A percentile compares a stretch with the other conserved stretches of the same genome.
Conservation (phyloP, 2,888 invertebrate species). For the Asteroscopus sphinx region DNA sequence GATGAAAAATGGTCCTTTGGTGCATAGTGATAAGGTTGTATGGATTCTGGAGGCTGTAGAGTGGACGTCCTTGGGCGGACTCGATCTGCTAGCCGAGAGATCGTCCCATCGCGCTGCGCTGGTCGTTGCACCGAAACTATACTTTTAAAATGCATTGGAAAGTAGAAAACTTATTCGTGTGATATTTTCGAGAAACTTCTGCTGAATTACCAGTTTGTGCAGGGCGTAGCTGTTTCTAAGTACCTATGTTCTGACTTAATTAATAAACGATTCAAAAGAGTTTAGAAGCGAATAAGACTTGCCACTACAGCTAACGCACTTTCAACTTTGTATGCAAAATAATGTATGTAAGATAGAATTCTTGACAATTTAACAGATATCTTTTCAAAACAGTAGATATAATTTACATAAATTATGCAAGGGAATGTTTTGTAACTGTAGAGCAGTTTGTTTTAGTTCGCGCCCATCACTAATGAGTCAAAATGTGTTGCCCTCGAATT, state of each 20-base stretch:
- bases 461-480: conserved; percentile 79
- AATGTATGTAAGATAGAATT: too few relatives aligned
- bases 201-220: conserved; percentile 45
- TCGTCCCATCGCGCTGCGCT: conserved; percentile 83
- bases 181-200: conserved; percentile 70
- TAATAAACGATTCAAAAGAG: conserved; percentile 5
- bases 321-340: too few relatives aligned
- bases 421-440: conserved; percentile 54
- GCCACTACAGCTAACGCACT: neutral
- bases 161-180: conserved; percentile 83
- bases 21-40: conserved; percentile 64
- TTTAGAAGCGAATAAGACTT: conserved; percentile 10
- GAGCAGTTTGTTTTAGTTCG: conserved; percentile 64
- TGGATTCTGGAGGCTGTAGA: conserved; percentile 71
- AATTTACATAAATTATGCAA: conserved; percentile 42
- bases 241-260: conserved; percentile 11
- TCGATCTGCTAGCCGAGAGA: conserved; percentile 89
- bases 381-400: conserved; percentile 12
- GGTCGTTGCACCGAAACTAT: conserved; percentile 89
- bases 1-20: conserved; percentile 66
- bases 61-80: conserved; percentile 90
- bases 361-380: neutral
- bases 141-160: conserved; percentile 88
- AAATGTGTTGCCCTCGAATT: conserved; percentile 76
- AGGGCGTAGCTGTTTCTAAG: conserved; percentile 21